Percentiles rank a stretch among this genome's conserved stretches.
Conservation (phyloP, 2,797 vertebrate genomes). For the Phoxinus dragarum region DNA sequence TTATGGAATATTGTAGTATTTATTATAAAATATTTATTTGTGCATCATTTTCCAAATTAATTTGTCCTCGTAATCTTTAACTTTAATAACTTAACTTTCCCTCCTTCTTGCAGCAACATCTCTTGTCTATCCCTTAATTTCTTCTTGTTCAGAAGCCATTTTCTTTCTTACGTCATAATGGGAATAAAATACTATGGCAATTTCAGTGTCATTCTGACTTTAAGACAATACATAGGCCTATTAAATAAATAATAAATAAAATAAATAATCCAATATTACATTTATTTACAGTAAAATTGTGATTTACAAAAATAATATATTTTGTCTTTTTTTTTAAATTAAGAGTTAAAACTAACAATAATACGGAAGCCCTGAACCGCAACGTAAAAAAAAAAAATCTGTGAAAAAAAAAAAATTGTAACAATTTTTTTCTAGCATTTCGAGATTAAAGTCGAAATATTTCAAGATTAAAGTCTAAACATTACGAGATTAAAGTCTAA, state of each 20-base stretch:
- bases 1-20: not conserved
- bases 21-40: not conserved
- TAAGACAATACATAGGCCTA: not conserved
- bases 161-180: not conserved
- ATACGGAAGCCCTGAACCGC: no score
- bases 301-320: not conserved
- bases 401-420: no score
- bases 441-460: no score
- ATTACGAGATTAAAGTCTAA: no score
- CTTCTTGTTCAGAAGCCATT: no score
- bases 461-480: no score
- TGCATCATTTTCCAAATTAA: not conserved
- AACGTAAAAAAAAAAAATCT: no score
- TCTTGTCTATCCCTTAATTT: no score
- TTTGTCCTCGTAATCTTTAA: not conserved
- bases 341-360: no score
- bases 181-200: not conserved
- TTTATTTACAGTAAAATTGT: not conserved
- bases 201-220: not conserved
- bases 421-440: no score
- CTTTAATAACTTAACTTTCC: not conserved
- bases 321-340: not conserved
- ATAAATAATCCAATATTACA: not conserved
- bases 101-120: no score
- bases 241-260: not conserved